Base-by-base conservation (phyloP, 53 echinoderm and acorn worm genomes). In the Arbacia lixula region DNA sequence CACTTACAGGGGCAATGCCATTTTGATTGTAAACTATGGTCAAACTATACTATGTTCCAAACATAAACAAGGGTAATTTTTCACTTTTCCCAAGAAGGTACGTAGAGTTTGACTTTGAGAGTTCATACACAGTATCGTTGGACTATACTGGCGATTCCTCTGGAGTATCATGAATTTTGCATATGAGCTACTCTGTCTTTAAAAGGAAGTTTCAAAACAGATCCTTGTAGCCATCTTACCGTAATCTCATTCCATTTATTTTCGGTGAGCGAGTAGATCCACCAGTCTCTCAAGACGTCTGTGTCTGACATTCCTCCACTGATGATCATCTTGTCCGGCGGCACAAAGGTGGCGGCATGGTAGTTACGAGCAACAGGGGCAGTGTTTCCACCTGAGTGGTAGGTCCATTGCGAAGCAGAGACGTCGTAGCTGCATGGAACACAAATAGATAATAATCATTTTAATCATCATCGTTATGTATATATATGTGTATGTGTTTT, bases 261-360 rank as follows among this genome's bases (percentile, higher is more conserved):
- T 56, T 85, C 87, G 65, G 37, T 87, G 63, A 43, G 40, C 63
- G 16, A 43, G 53, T 36, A 46, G 56, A 81, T 83, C 97, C 97
- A 97, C 60, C 94, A 84, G 38, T 97, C 97, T 21, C 80, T 71
- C 27, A 74, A 43, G 11, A 97, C 88, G 0, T 85, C 90, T 0
- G 53, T 84, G 42, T 91, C 89, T 14, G 78, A 88, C 75, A 96
- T 50, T 2, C 97, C 97, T 0, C 97, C 97, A 36, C 78, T 90
- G 36, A 95, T 68, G 24, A 88, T 62, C 61, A 97, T 39, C 66
- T 55, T 63, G 20, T 60, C n/a, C 9, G 85, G 58, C 3, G 54
- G 22, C 11, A 87, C 33, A 39, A 85, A 92, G 3, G 85, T 74
- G 9, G 88, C 91, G 9, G 90, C 92, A 46, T 97, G 97, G 79